phyloP scores from a whole-genome alignment of 2,113 vertebrate genomes.

The Halichoerus grypus region DNA sequence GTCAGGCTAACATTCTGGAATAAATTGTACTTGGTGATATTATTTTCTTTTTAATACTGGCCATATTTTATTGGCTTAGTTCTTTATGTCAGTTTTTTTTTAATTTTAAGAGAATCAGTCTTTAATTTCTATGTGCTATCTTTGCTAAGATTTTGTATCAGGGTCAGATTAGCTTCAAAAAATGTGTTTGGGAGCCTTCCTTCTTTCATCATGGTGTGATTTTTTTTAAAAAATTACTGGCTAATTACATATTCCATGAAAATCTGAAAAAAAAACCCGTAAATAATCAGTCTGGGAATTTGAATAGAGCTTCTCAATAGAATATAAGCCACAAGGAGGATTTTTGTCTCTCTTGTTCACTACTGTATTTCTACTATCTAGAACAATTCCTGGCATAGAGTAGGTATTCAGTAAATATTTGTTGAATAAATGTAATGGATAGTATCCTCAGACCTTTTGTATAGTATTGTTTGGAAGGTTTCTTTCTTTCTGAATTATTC shows the following conservation, averaged over 20 bases:
- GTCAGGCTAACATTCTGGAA: background rate
- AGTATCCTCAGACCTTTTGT: background rate
- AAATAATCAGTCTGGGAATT: background rate
- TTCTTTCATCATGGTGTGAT: background rate
- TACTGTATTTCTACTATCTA: background rate
- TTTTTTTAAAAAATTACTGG: background rate
- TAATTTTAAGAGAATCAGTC: background rate
- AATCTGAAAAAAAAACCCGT: background rate
- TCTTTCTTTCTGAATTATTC: background rate
- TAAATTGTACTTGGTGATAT: background rate
- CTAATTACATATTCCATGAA: conserved; percentile 1
- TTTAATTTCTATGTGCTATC: background rate
- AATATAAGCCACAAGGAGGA: background rate
- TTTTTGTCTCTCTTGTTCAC: background rate
- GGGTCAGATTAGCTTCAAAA: background rate
- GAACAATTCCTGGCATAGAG: background rate
- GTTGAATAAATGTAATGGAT: background rate
- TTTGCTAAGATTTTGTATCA: conserved; percentile 38
- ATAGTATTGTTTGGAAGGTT: background rate
- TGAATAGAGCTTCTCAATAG: conserved; percentile 2
- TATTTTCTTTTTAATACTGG: conserved; percentile 20
- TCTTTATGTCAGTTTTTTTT: background rate
- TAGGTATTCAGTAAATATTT: background rate
- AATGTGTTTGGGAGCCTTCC: background rate
- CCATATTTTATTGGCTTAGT: background rate